A percentile compares a stretch with the other conserved stretches of the same genome.
phyloP scores from a whole-genome alignment of 2,113 vertebrate species.

The Alectura lathami region DNA sequence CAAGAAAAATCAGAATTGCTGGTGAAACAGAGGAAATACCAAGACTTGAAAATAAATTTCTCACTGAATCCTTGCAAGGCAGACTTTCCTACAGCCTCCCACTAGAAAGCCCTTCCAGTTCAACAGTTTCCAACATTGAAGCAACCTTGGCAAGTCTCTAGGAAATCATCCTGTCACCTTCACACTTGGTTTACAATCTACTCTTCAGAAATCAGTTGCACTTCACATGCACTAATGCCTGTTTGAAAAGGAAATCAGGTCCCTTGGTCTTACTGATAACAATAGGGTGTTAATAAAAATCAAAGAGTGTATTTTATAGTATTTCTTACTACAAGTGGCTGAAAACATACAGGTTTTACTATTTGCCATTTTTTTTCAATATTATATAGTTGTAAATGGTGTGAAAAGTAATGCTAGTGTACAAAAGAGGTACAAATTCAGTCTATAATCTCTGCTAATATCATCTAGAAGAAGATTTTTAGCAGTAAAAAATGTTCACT shows the following conservation, averaged over 20 bases:
- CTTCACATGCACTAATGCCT: neutral
- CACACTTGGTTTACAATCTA: neutral
- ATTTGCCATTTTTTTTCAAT: neutral
- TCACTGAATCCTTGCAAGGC: neutral
- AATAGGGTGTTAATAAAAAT: neutral
- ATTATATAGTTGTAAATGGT: neutral
- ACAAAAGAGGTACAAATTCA: neutral
- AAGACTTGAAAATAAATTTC: neutral
- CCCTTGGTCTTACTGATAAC: neutral
- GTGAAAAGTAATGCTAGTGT: neutral
- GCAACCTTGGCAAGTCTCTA: neutral
- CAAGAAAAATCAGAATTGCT: neutral
- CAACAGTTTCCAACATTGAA: neutral
- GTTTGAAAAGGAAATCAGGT: neutral
- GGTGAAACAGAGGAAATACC: neutral
- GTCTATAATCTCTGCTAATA: neutral
- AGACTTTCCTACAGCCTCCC: neutral
- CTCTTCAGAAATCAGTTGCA: neutral
- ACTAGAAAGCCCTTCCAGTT: neutral
- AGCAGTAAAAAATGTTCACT: neutral
- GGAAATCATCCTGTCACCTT: neutral
- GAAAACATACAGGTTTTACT: neutral
- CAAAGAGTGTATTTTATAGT: accelerated
- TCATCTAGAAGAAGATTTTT: neutral
- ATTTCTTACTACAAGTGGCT: neutral